phyloP scores from a whole-genome alignment of 2,888 invertebrate species.

The Congeria kusceri region DNA sequence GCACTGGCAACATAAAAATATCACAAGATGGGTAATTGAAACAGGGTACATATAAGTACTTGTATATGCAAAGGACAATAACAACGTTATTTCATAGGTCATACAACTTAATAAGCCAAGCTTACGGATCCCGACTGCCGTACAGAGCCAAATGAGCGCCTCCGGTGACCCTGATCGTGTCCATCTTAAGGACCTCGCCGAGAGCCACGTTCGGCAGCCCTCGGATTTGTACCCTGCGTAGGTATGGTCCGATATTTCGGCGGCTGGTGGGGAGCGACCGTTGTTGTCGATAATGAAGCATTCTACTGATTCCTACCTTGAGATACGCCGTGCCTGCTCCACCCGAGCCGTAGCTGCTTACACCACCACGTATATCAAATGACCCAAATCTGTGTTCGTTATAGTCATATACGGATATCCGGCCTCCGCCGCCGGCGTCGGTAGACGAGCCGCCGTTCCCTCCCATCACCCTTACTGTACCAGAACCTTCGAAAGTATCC shows the following conservation, averaged over 20 bases:
- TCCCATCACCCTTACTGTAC: conserved; percentile 70
- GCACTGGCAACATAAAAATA: too few species aligned
- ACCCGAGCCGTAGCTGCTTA: conserved; percentile 51
- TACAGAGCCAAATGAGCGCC: conserved; percentile 71
- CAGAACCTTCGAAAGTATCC: conserved; percentile 69
- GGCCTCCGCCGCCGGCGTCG: conserved; percentile 73
- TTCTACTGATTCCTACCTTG: conserved; percentile 63
- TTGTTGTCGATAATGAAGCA: conserved; percentile 74
- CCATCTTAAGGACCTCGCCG: conserved; percentile 42
- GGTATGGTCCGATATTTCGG: conserved; percentile 46
- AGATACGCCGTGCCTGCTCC: conserved; percentile 76
- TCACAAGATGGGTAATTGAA: too few species aligned
- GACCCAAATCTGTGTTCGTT: conserved; percentile 70
- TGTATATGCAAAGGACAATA: too few species aligned
- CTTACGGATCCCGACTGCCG: not conserved
- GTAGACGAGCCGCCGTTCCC: conserved; percentile 55
- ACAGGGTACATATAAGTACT: too few species aligned
- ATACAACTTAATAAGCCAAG: too few species aligned
- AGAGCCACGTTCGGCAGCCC: conserved; percentile 71
- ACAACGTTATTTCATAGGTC: too few species aligned
- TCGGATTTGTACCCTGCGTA: conserved; percentile 43
- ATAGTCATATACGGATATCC: conserved; percentile 67
- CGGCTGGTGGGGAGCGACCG: conserved; percentile 19
- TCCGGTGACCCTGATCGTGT: conserved; percentile 63
- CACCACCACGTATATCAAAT: conserved; percentile 67